Evolutionary conservation across 2,888 invertebrate species (phyloP).

Genomic region (Drosophila aldrichi): DNA sequence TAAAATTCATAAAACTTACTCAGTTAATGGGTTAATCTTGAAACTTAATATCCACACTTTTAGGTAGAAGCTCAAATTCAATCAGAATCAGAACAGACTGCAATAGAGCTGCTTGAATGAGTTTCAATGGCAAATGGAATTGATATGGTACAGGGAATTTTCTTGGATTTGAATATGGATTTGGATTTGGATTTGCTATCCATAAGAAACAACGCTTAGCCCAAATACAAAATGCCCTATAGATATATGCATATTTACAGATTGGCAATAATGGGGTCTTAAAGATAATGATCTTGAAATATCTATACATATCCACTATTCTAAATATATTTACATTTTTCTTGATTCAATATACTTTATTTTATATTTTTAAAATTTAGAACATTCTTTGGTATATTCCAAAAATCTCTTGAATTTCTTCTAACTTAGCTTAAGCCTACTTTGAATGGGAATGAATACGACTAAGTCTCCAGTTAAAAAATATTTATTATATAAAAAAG

Average conservation of each 20-base stretch:
- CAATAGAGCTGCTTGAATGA: constrained; percentile 49
- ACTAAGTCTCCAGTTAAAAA: neutral
- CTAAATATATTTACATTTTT: neutral
- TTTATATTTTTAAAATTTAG: neutral
- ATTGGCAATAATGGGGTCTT: constrained; percentile 3
- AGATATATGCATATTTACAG: constrained; percentile 7
- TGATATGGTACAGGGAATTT: constrained; percentile 33
- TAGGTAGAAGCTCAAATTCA: constrained; percentile 45
- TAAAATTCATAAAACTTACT: constrained; percentile 60
- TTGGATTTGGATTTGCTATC: constrained; percentile 7
- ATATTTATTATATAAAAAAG: constrained; percentile 2
- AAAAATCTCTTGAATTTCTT: neutral
- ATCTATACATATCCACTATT: too few species aligned
- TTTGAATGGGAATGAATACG: neutral
- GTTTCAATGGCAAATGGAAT: constrained; percentile 42
- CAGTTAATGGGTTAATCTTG: constrained; percentile 57
- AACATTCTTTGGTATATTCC: neutral
- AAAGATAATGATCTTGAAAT: neutral
- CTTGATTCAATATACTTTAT: neutral
- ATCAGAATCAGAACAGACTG: constrained; percentile 49
- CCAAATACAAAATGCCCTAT: constrained; percentile 9
- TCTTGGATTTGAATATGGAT: constrained; percentile 4
- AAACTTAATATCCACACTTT: constrained; percentile 45
- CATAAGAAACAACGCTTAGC: constrained; percentile 1
- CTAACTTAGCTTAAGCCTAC: neutral